A percentile compares a stretch with the other conserved stretches of the same genome.
Evolutionary conservation across 2,888 invertebrate species (phyloP).

Genomic region (Candidula unifasciata): DNA sequence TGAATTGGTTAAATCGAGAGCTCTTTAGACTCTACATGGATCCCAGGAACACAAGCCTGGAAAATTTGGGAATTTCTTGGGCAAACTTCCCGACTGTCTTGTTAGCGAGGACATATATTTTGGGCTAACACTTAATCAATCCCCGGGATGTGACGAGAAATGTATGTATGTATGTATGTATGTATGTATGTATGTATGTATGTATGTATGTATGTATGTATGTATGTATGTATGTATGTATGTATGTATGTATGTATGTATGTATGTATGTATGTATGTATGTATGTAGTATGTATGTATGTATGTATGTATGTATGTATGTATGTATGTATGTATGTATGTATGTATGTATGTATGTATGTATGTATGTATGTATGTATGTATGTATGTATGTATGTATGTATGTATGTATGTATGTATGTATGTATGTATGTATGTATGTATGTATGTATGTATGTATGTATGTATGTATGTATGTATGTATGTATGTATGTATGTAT

Average conservation of each 20-base stretch:
- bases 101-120: background rate
- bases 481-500: background rate
- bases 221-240: background rate
- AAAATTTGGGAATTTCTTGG: background rate
- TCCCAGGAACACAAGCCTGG: background rate
- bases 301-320: background rate
- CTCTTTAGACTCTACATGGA: constrained; percentile 8
- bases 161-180: background rate
- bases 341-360: background rate
- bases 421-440: background rate
- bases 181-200: background rate
- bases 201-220: background rate
- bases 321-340: background rate
- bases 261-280: too few relatives aligned
- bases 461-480: background rate
- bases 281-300: background rate
- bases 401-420: background rate
- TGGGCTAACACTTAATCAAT: background rate
- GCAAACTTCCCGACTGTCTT: background rate
- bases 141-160: background rate
- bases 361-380: background rate
- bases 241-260: too few relatives aligned
- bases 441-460: background rate
- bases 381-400: background rate
- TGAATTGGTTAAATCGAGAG: background rate